Base-by-base conservation (phyloP, 1,140 invertebrate genomes). In the Nymphalis io region DNA sequence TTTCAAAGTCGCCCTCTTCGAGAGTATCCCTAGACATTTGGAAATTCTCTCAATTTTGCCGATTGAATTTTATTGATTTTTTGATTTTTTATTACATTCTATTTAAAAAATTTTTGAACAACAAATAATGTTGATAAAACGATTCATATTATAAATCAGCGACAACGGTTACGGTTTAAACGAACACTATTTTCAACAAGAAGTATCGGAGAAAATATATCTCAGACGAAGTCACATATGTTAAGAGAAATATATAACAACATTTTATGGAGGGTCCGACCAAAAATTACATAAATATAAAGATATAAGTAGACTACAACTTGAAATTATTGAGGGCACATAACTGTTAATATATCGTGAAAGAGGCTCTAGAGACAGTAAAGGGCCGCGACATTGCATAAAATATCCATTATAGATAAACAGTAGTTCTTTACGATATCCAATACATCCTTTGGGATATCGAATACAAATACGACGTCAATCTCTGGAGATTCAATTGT, bases 351-450 rank as follows among this genome's bases (percentile, higher is more conserved):
- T 74, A 74, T 74, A 68, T 68, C 68, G 51, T 51, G 21, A 75
- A 74, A 75, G 63, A 69, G 67, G 48, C 64, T 69, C 40, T 61
- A 39, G 48, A 72, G 75, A 71, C 68, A 78, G 72, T 78, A 76
- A 76, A 53, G 70, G 71, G 64, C 67, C 71, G 60, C 70, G 53
- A 51, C 72, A 72, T 78, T 79, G 77, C 72, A 81, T 83, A 81
- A 81, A 81, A 83, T 83, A 81, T 78, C 79, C 78, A 83, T 83
- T 81, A 77, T 72, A 78, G 72, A 48, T 74, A 82, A 81, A 83
- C 79, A 80, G 78, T 77, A 70, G 73, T 66, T 78, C 75, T 79
- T 81, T 81, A 70, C 68, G 74, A 75, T 77, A 78, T 78, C 74
- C 70, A 73, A 78, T 79, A 68, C 68, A 74, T 80, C 69, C 76